phyloP scores from a whole-genome alignment of 1,140 invertebrate species.

The Triops longicaudatus region DNA sequence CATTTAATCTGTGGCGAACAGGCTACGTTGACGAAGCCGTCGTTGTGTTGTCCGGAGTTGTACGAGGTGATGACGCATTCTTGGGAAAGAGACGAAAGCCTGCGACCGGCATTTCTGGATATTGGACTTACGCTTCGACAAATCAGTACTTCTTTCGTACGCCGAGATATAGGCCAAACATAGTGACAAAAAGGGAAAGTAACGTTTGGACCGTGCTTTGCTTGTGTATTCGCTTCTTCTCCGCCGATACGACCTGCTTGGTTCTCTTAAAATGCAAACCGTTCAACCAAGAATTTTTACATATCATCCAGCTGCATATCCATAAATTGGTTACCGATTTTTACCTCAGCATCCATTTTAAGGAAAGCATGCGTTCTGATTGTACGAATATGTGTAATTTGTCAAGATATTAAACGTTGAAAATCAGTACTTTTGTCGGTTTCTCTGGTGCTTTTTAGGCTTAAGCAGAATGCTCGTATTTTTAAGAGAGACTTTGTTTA shows the following conservation, averaged over 20 bases:
- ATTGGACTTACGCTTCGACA: background rate
- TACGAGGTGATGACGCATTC: background rate
- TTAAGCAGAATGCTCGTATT: too few relatives aligned
- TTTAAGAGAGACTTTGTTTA: too few relatives aligned
- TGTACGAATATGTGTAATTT: slow-evolving; percentile 3
- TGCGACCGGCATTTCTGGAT: background rate
- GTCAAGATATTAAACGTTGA: background rate
- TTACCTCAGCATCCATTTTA: background rate
- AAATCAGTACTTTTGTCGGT: too few relatives aligned
- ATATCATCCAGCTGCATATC: slow-evolving; percentile 2
- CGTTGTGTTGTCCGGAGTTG: background rate
- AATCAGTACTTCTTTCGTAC: background rate
- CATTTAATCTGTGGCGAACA: background rate
- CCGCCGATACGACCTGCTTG: background rate
- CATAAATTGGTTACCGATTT: background rate
- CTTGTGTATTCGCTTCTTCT: background rate
- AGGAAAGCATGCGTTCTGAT: background rate
- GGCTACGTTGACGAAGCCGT: background rate
- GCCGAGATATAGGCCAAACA: background rate
- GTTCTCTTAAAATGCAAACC: background rate
- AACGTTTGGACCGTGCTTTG: background rate
- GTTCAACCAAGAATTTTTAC: slow-evolving; percentile 1
- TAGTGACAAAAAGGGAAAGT: background rate
- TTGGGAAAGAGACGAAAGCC: background rate
- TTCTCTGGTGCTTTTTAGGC: too few relatives aligned